Evolutionary conservation across 2,888 invertebrate genomes (phyloP), one percentile per base, ranked within the genome.

Genomic region (Trachelus troglodyta): DNA sequence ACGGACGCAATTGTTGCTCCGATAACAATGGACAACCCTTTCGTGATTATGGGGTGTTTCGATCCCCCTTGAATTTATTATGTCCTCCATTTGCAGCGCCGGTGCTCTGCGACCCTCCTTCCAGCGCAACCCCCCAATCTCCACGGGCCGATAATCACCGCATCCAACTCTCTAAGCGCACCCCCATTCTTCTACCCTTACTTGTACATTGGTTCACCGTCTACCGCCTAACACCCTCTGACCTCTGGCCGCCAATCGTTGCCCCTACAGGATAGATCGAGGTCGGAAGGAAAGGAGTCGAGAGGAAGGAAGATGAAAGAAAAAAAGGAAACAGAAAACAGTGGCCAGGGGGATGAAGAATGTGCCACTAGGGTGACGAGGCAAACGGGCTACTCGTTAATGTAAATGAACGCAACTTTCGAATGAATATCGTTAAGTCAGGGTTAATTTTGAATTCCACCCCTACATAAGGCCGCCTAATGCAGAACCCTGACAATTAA

Each of bases 391-490:
- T 34, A 71, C 71, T 71, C 69, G 73, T 71, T 34, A 73, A 76
- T 76, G 71, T 71, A 73, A 76, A 76, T 76, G 69, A 76, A 71
- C 69, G 73, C 69, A 76, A 76, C 69, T 76, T 76, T 34, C 76
- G 71, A 69, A 76, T 76, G 76, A 76, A 76, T 76, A 76, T 76
- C 76, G 35, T 76, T 76, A 37, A 76, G 76, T 37, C 71, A 15
- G 76, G 76, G 34, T 76, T 71, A 71, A 71, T 76, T 76, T 69
- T n/a, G 23, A 12, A 69, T 56, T 69, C 69, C 37, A 15, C 71
- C 71, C 33, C 76, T 76, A 56, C 9, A 56, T 56, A n/a, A 30
- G 71, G 15, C 69, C 30, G 31, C 71, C 69, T 76, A 76, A 76
- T 76, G 56, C 40, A 34, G 23, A 40, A 34, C 74, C 68, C 68